A percentile compares a stretch with the other conserved stretches of the same genome.
Evolutionary conservation across 2,888 invertebrate genomes (phyloP).

Genomic region (Chrysodeixis includens): DNA sequence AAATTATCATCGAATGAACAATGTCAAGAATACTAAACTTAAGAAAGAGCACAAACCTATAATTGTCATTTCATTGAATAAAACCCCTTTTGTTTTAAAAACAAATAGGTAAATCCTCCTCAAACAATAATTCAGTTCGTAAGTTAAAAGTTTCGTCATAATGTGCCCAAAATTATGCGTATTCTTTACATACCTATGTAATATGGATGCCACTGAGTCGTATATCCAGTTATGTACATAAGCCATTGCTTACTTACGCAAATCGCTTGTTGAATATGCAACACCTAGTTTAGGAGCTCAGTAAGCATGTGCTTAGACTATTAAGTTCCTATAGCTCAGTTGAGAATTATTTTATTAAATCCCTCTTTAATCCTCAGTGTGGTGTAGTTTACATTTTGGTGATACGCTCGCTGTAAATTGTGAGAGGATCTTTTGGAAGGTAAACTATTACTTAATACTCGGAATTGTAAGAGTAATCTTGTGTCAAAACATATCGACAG

Average conservation of each 20-base stretch:
- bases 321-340: conserved; percentile 81
- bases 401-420: background rate
- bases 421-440: background rate
- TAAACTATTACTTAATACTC: background rate
- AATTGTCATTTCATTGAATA: too few species aligned
- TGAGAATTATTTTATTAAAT: conserved; percentile 68
- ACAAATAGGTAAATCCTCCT: background rate
- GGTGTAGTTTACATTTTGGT: conserved; percentile 10
- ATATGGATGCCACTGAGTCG: conserved; percentile 59
- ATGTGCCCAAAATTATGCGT: conserved; percentile 25
- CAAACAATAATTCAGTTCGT: background rate
- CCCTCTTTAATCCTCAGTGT: conserved; percentile 60
- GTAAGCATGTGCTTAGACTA: conserved; percentile 87
- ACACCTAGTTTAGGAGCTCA: conserved; percentile 86
- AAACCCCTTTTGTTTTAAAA: too few species aligned
- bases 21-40: too few species aligned
- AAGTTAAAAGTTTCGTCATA: background rate
- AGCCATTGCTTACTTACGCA: conserved; percentile 88
- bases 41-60: too few species aligned
- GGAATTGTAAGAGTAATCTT: too few species aligned
- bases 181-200: conserved; percentile 59
- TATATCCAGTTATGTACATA: conserved; percentile 80
- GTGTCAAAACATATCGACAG: too few species aligned
- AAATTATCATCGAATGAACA: too few species aligned
- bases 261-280: conserved; percentile 89